phyloP scores from a whole-genome alignment of 2,113 vertebrate genomes.

The Chaetodon trifascialis region DNA sequence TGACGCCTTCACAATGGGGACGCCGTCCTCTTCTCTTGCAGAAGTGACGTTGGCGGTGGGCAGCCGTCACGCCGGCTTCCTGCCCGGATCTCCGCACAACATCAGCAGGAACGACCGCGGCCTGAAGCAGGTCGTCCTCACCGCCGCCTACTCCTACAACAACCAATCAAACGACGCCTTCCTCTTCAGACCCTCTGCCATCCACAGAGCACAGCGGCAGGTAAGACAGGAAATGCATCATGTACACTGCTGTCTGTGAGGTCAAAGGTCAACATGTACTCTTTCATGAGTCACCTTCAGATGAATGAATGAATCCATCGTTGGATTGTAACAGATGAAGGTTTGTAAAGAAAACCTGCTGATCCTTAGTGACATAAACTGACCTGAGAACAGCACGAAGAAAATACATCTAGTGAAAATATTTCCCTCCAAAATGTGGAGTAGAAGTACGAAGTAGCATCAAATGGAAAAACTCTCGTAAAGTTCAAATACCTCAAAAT shows the following conservation, averaged over 20 bases:
- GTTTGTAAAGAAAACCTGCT: too few relatives aligned
- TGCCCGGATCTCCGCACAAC: conserved; percentile 72
- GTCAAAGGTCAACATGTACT: background rate
- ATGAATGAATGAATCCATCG: too few relatives aligned
- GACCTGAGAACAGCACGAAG: too few relatives aligned
- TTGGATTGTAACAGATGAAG: too few relatives aligned
- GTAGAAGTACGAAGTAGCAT: too few relatives aligned
- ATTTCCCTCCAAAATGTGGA: too few relatives aligned
- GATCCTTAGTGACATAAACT: too few relatives aligned
- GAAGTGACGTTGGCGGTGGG: background rate
- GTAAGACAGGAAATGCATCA: conserved; percentile 48
- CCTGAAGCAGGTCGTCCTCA: conserved; percentile 67
- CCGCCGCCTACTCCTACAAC: conserved; percentile 73
- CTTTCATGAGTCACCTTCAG: too few relatives aligned
- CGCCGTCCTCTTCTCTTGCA: background rate
- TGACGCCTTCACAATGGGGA: background rate
- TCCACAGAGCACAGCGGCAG: conserved; percentile 76
- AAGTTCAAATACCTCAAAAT: too few relatives aligned
- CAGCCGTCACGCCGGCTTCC: background rate
- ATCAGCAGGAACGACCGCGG: conserved; percentile 70
- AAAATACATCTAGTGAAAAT: too few relatives aligned
- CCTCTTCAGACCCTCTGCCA: conserved; percentile 73
- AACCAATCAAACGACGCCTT: conserved; percentile 82
- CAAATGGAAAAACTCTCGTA: too few relatives aligned
- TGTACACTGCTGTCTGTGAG: background rate